Conservation (phyloP, 1,140 invertebrate species). For the Diorhabda carinulata region DNA sequence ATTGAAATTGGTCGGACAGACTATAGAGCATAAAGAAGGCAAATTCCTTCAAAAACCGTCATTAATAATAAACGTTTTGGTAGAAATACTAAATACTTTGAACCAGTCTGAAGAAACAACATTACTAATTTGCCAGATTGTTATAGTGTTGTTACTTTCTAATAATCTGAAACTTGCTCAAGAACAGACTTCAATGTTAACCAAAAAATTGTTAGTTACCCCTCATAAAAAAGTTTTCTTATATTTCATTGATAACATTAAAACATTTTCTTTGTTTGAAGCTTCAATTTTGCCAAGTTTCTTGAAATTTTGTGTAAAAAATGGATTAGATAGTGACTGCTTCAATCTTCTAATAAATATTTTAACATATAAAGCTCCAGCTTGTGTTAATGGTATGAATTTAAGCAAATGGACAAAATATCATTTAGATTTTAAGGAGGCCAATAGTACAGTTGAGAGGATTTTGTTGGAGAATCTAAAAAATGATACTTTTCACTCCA, state of each 20-base stretch:
- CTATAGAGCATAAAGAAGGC: constrained; percentile 61
- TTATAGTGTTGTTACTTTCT: constrained; percentile 58
- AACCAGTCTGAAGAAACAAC: constrained; percentile 52
- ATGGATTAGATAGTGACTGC: constrained; percentile 54
- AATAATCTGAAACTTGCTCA: constrained; percentile 61
- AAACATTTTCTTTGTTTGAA: constrained; percentile 67
- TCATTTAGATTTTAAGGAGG: constrained; percentile 57
- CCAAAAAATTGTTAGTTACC: constrained; percentile 58
- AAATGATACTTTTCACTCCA: constrained; percentile 51
- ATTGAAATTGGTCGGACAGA: constrained; percentile 56
- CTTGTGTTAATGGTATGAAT: constrained; percentile 56
- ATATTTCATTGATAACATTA: constrained; percentile 61
- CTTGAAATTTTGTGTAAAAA: constrained; percentile 57
- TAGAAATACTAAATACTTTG: constrained; percentile 48
- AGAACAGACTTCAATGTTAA: constrained; percentile 62
- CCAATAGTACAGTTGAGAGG: constrained; percentile 39
- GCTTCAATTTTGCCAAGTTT: constrained; percentile 67
- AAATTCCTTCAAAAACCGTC: constrained; percentile 58
- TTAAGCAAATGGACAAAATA: constrained; percentile 63
- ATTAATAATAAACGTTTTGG: constrained; percentile 49
- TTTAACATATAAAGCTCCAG: constrained; percentile 61
- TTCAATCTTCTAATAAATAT: constrained; percentile 62
- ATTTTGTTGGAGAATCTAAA: constrained; percentile 41
- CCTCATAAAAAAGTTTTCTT: constrained; percentile 55
- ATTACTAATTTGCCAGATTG: constrained; percentile 54